Evolutionary conservation across 2,888 invertebrate genomes (phyloP), one percentile per base, ranked within the genome.

Genomic region (Doris montereyensis): DNA sequence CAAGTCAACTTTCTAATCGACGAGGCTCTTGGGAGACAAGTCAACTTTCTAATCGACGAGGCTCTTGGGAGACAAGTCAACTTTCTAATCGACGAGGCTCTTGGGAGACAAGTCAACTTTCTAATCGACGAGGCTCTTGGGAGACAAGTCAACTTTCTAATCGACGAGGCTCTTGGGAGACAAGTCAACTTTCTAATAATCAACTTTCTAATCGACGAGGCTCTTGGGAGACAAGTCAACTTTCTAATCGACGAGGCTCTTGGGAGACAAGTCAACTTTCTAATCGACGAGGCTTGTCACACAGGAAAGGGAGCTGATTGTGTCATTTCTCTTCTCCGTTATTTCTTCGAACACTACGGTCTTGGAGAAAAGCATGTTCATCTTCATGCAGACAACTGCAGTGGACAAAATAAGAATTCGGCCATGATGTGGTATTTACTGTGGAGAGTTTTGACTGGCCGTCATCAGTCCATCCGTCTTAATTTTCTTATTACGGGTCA

Each of bases 31-130:
- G 70, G 74, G 1, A 13, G 62, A 24, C 80, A 81, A 21, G 75
- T 82, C 5, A 82, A 81, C 68, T 87, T 79, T 71, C 80, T 84
- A 8, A 78, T 86, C 67, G 86, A 86, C 74, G 84, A 86, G 67
- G 82, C 77, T 0, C 34, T 77, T 13, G 68, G 32, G n/a, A n/a
- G n/a, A n/a, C n/a, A n/a, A n/a, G n/a, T n/a, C n/a, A n/a, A n/a
- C n/a, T n/a, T n/a, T n/a, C n/a, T n/a, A n/a, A n/a, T n/a, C n/a
- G n/a, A n/a, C n/a, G n/a, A n/a, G n/a, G n/a, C n/a, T n/a, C n/a
- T n/a, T n/a, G n/a, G n/a, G n/a, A n/a, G n/a, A n/a, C n/a, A n/a
- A n/a, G n/a, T n/a, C n/a, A n/a, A n/a, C n/a, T n/a, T n/a, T n/a
- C n/a, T n/a, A n/a, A n/a, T n/a, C n/a, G n/a, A n/a, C n/a, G n/a